Evolutionary conservation across 2,888 invertebrate species (phyloP).

Genomic region (Lysandra bellargus): DNA sequence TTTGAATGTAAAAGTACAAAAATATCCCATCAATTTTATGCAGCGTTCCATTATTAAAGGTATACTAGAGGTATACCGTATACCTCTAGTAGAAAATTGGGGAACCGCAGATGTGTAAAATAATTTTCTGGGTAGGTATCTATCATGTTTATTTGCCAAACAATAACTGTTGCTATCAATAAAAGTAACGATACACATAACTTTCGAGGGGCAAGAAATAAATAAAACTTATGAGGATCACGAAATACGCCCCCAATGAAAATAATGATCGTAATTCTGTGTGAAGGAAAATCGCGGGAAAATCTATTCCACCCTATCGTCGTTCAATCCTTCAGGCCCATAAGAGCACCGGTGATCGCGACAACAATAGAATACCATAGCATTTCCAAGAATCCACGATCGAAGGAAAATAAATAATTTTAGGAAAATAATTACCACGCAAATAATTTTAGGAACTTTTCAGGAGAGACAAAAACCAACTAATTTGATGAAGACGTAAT

Average conservation of each 20-base stretch:
- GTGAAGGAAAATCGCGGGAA: neutral
- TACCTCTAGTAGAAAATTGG: neutral
- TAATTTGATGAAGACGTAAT: too few species aligned
- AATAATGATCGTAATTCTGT: neutral
- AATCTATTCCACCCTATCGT: neutral
- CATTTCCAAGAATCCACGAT: too few species aligned
- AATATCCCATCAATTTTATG: too few species aligned
- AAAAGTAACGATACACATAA: conserved; percentile 20
- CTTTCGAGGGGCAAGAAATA: conserved; percentile 15
- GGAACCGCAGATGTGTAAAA: neutral
- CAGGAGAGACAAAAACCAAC: too few species aligned
- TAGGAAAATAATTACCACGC: too few species aligned
- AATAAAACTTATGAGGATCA: conserved; percentile 15
- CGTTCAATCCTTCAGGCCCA: neutral
- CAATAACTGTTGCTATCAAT: conserved; percentile 1
- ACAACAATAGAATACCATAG: too few species aligned
- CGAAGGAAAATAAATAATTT: too few species aligned
- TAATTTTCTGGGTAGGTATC: neutral
- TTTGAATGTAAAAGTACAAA: too few species aligned
- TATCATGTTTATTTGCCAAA: conserved; percentile 8
- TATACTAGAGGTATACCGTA: too few species aligned
- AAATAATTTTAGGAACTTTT: too few species aligned
- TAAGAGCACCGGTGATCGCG: too few species aligned
- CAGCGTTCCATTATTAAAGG: too few species aligned
- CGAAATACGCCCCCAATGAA: conserved; percentile 15